A percentile compares a stretch with the other conserved stretches of the same genome.
phyloP scores from a whole-genome alignment of 1,140 invertebrate species.

The Drosophila miranda region DNA sequence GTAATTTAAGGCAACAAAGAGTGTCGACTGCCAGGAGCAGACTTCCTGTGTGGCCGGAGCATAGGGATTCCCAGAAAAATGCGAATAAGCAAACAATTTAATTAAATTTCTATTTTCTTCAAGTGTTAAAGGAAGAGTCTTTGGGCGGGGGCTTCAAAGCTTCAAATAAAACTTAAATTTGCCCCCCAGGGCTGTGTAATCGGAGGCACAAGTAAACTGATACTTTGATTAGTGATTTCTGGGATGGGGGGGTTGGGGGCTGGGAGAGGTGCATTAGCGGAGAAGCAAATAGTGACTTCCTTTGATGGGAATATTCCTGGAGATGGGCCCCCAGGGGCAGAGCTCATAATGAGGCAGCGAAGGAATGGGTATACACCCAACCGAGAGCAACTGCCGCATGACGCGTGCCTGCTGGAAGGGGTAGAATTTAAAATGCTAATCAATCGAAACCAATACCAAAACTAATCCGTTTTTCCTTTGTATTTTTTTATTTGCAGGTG shows the following conservation, averaged over 20 bases:
- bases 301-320: not conserved
- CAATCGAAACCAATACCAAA: too few relatives aligned
- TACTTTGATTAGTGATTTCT: slow-evolving; percentile 10
- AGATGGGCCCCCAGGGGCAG: not conserved
- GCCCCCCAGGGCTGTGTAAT: not conserved
- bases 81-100: not conserved
- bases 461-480: slow-evolving; percentile 8
- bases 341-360: not conserved
- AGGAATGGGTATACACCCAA: too few relatives aligned
- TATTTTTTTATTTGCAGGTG: slow-evolving; percentile 56
- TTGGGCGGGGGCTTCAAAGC: not conserved
- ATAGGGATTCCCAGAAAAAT: not conserved
- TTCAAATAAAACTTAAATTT: slow-evolving; percentile 3
- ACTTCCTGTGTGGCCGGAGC: not conserved
- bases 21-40: slow-evolving; percentile 15
- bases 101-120: not conserved
- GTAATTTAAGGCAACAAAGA: slow-evolving; percentile 21
- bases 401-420: too few relatives aligned
- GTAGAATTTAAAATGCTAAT: not conserved
- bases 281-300: slow-evolving; percentile 1
- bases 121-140: not conserved
- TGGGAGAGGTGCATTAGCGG: not conserved
- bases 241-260: too few relatives aligned
- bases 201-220: slow-evolving; percentile 1
- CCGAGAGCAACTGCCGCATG: too few relatives aligned